Conservation (phyloP, 1,140 invertebrate genomes). For the Drosophila sp. region DNA sequence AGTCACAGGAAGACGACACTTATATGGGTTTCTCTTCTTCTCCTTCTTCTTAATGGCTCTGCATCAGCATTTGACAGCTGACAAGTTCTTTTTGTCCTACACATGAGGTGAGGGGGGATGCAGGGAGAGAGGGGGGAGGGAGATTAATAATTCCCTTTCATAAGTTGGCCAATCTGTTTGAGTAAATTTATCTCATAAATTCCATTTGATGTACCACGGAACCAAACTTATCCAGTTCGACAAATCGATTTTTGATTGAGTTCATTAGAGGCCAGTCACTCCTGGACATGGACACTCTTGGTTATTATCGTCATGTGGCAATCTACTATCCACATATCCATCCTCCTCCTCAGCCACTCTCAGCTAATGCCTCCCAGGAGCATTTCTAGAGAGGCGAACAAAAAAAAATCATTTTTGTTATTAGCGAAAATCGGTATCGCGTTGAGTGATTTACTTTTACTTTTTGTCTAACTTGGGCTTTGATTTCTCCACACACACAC, state of each 20-base stretch:
- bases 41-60: conserved; percentile 68
- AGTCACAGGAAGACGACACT: conserved; percentile 30
- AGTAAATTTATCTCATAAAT: conserved; percentile 74
- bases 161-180: conserved; percentile 62
- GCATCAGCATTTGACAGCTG: conserved; percentile 77
- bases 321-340: conserved; percentile 31
- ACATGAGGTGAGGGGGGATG: background rate
- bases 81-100: conserved; percentile 66
- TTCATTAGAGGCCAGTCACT: conserved; percentile 69
- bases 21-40: conserved; percentile 55
- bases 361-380: conserved; percentile 70
- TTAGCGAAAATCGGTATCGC: conserved; percentile 71
- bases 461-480: conserved; percentile 71
- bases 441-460: conserved; percentile 79
- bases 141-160: conserved; percentile 78
- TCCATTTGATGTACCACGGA: conserved; percentile 69
- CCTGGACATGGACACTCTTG: background rate
- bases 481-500: conserved; percentile 58
- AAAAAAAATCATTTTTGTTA: conserved; percentile 73
- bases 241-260: conserved; percentile 83
- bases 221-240: conserved; percentile 46
- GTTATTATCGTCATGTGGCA: conserved; percentile 57
- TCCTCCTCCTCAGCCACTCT: background rate
- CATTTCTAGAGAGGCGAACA: conserved; percentile 17
- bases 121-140: background rate